phyloP scores from a whole-genome alignment of 2,888 invertebrate genomes.

The Agrochola macilenta region DNA sequence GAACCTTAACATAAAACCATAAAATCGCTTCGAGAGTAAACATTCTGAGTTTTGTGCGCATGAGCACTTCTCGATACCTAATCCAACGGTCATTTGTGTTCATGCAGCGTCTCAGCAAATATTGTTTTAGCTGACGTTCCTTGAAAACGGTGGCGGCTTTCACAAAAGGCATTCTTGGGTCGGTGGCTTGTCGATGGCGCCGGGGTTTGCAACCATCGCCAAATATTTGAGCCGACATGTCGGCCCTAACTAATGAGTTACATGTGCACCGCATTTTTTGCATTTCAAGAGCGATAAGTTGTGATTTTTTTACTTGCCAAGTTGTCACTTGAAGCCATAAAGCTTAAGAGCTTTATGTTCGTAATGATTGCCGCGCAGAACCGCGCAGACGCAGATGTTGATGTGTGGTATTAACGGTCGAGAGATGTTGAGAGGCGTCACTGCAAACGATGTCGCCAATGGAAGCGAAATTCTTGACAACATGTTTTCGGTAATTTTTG shows the following conservation, averaged over 20 bases:
- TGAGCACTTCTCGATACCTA: conserved; percentile 74
- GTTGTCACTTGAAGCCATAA: conserved; percentile 65
- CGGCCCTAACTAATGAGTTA: conserved; percentile 86
- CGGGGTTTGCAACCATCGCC: conserved; percentile 85
- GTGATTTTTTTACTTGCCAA: conserved; percentile 67
- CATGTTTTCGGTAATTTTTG: conserved; percentile 17
- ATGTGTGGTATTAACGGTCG: conserved; percentile 53
- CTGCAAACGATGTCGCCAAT: conserved; percentile 28
- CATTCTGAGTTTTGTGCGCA: conserved; percentile 45
- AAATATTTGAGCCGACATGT: conserved; percentile 85
- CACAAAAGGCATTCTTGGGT: conserved; percentile 75
- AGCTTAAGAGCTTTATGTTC: conserved; percentile 65
- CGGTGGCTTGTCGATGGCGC: conserved; percentile 78
- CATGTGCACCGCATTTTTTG: conserved; percentile 82
- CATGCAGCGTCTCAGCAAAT: conserved; percentile 84
- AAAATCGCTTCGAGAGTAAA: conserved; percentile 51
- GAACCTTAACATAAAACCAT: conserved; percentile 28
- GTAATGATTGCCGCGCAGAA: conserved; percentile 53
- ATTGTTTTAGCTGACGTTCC: conserved; percentile 86
- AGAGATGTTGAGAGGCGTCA: conserved; percentile 42
- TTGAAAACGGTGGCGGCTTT: conserved; percentile 76
- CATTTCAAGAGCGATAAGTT: conserved; percentile 70
- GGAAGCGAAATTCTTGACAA: conserved; percentile 8
- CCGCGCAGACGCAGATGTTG: conserved; percentile 58
- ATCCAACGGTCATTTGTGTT: conserved; percentile 89